Evolutionary conservation across 2,888 invertebrate genomes (phyloP), one percentile per base, ranked within the genome.

Genomic region (Drosophila ustulata): DNA sequence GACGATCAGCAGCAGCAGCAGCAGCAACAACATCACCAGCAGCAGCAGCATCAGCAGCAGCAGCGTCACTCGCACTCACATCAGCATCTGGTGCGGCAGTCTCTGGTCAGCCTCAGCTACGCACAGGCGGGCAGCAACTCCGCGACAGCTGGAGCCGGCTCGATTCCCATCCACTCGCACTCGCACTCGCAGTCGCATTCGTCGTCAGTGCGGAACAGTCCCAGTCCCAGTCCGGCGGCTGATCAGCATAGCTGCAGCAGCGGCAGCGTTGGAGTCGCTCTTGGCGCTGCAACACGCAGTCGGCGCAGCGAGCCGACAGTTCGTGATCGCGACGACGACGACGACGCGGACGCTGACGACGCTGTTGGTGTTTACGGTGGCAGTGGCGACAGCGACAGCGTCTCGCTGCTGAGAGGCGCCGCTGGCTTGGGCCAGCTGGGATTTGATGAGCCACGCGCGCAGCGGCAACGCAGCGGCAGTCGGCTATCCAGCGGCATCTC

Each of bases 21-120:
- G 32, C 75, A 79, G 37, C 80, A 79, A 45, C 85, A 71, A 51
- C 85, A 79, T 59, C 73, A 65, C 25, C 73, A 75, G 45, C 76
- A 80, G 47, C 80, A 78, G 55, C 82, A 75, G 58, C 75, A 70
- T 49, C 78, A 71, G 51, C 79, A 76, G 28, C 78, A 83, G 59
- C 87, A 86, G 55, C 84, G 86, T 41, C 90, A 91, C 74, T 90
- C 89, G 69, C 87, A 90, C 64, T 91, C 90, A 73, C 91, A 90
- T 78, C 92, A 92, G 82, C 88, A 91, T 74, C 88, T 92, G 86
- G 89, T 91, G 81, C 92, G 91, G 62, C 92, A 92, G 91, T 92
- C 92, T 82, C 87, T 92, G 88, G 84, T 91, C 87, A 92, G 92
- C 90, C 91, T 92, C 67, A 90, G 90, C 63, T 90, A 91, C 89